Percentiles rank a stretch among this genome's conserved stretches.
Evolutionary conservation across 2,888 invertebrate species (phyloP).

Genomic region (Dryococelus australis): DNA sequence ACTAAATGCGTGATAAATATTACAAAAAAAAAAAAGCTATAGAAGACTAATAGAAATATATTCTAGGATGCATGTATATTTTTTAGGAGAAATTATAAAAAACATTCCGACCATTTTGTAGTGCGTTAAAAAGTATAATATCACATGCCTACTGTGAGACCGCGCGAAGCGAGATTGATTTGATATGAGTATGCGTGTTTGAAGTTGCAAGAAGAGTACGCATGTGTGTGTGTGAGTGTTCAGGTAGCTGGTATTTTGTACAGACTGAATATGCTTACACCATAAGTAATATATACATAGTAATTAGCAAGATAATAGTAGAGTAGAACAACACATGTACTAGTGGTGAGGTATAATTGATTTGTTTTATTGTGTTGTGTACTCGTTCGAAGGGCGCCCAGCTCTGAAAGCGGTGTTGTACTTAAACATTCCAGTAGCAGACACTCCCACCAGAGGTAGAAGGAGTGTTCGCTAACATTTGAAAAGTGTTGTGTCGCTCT

Average conservation of each 20-base stretch:
- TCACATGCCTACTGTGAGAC: background rate
- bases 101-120: conserved; percentile 16
- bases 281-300: background rate
- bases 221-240: background rate
- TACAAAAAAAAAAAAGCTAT: conserved; percentile 6
- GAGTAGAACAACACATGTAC: background rate
- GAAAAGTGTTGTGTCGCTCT: too few relatives aligned
- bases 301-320: background rate
- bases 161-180: background rate
- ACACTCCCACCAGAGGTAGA: too few relatives aligned
- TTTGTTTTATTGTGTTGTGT: background rate
- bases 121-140: background rate
- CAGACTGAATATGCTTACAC: conserved; percentile 7
- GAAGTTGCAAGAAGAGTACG: background rate
- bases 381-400: background rate
- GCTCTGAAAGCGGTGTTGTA: background rate
- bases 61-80: conserved; percentile 11
- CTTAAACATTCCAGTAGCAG: conserved; percentile 29
- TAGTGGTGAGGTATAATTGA: background rate
- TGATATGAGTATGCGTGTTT: background rate
- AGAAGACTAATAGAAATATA: conserved; percentile 19
- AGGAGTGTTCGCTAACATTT: too few relatives aligned
- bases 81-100: conserved; percentile 5
- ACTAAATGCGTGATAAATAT: background rate
- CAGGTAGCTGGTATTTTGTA: background rate